Conservation (phyloP, 2,797 vertebrate species). For the Lutra lutra region DNA sequence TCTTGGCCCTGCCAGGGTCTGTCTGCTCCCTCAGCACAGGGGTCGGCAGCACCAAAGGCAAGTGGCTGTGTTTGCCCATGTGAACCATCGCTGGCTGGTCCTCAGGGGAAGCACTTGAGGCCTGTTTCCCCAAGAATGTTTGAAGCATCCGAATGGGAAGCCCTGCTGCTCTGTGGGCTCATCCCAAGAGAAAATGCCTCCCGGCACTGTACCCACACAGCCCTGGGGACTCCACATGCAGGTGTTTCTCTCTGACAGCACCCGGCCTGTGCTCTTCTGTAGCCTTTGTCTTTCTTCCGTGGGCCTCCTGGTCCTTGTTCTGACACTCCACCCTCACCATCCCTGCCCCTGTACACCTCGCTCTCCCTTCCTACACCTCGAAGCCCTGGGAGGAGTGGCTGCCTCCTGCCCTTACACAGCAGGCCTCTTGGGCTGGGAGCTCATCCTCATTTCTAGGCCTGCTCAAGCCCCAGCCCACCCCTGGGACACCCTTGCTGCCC, state of each 20-base stretch:
- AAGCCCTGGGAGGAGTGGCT: fast-evolving
- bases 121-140: not conserved
- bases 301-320: not conserved
- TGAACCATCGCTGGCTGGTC: fast-evolving
- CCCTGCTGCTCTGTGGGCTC: too few species aligned
- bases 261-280: not conserved
- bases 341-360: fast-evolving
- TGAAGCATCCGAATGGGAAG: too few species aligned
- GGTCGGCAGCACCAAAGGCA: not conserved
- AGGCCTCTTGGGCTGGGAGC: not conserved
- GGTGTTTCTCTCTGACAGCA: not conserved
- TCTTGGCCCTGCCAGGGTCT: not conserved
- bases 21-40: not conserved
- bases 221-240: not conserved
- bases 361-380: not conserved
- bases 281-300: not conserved
- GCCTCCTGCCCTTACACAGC: not conserved
- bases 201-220: too few species aligned
- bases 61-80: not conserved
- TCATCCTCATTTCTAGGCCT: not conserved
- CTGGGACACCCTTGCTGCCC: not conserved
- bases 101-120: not conserved
- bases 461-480: not conserved
- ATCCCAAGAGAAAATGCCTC: not conserved
- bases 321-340: fast-evolving